Evolutionary conservation across 2,113 vertebrate genomes (phyloP).

Genomic region (Aythya baeri): DNA sequence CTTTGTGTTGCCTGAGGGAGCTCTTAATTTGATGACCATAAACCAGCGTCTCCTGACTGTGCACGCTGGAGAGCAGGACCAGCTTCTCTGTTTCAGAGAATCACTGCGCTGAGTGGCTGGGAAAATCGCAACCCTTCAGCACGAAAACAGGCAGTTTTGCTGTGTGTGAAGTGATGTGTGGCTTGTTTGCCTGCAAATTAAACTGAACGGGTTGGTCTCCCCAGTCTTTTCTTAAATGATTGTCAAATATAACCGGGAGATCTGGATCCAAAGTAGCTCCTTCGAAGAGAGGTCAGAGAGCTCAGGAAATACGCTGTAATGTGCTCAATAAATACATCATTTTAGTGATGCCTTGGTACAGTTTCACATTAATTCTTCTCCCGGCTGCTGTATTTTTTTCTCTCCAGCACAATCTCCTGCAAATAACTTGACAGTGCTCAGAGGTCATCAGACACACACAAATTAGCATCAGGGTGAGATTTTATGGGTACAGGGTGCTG

Average conservation of each 20-base stretch:
- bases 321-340: not conserved
- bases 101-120: not conserved
- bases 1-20: not conserved
- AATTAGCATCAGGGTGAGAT: not conserved
- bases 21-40: not conserved
- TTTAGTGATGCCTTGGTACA: not conserved
- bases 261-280: not conserved
- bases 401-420: not conserved
- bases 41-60: not conserved
- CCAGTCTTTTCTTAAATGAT: not conserved
- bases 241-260: not conserved
- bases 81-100: not conserved
- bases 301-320: not conserved
- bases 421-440: not conserved
- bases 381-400: not conserved
- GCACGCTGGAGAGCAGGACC: not conserved
- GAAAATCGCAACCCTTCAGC: not conserved
- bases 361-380: not conserved
- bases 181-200: not conserved
- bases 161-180: not conserved
- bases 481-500: not conserved
- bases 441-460: too few relatives aligned
- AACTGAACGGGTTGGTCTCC: not conserved
- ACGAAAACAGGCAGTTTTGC: not conserved
- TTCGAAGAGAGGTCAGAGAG: not conserved